Base-by-base conservation (phyloP, 1,140 invertebrate species). In the Ceratina japonica region DNA sequence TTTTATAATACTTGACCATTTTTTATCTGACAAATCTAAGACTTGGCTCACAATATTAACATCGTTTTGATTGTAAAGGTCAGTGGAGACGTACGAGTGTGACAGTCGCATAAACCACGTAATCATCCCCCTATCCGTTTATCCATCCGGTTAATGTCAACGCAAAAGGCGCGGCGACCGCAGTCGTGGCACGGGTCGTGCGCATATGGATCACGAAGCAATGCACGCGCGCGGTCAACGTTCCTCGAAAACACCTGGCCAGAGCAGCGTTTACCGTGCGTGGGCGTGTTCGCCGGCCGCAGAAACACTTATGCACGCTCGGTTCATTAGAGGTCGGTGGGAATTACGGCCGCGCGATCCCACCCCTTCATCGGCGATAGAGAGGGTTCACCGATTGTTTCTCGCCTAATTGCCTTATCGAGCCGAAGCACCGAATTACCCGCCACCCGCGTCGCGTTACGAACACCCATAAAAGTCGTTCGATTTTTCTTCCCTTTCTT, bases 391-490 rank as follows among this genome's bases (percentile, higher is more conserved):
- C 76, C 86, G 80, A 89, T 89, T 89, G 86, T 89, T 87, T 86
- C 82, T 69, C 84, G 81, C 79, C 84, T 89, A 87, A 87, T 88
- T 81, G 81, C 83, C 85, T 82, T 82, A 86, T 87, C 84, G 86
- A 81, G 77, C 83, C 69, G 24, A 64, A 22, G 58, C 44, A 49
- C 75, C 63, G 82, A 75, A 84, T 84, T 65, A 49, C 66, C 51
- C 22, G 15, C 71, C 56, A 27, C 12, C 61, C 49, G 66, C 69
- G 69, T 83, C 70, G 81, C 71, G 81, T 75, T 83, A 71, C 71
- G 72, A 66, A 13, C 12, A 37, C 49, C 81, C 77, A 68, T 83
- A 80, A 84, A 80, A 80, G 66, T 73, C 37, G 31, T 72, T 69
- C 81, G 81, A 72, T 63, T 77, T 63, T 77, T 72, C 75, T 71